Base-by-base conservation (phyloP, 2,113 vertebrate species). In the Pycnonotus jocosus region DNA sequence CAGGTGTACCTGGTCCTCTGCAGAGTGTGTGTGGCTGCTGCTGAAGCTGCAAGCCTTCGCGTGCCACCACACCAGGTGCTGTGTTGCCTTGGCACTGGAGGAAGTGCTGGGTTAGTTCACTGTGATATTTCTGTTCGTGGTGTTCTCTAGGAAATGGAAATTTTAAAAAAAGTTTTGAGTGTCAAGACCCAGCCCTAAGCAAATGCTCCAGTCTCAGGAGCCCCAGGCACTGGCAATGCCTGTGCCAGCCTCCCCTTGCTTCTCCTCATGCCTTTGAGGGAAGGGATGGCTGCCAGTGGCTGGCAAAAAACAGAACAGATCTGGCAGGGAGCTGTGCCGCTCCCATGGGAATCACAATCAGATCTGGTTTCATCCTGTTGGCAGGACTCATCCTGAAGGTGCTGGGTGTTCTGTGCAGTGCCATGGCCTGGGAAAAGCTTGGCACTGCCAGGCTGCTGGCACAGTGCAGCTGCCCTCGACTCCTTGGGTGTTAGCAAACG, bases 41-140 rank as follows among this genome's bases (percentile, higher is more conserved):
- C 73, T 1, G 1, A n/a, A 85, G 82, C 60, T 1, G 0, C 47
- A 25, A 22, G 28, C 5, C 37, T 61, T 38, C 1, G 17, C 1
- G 1, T 28, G 38, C 28, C 5, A 1, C 33, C 0, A 0, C 8
- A 7, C 40, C 3, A 6, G 25, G n/a, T 14, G 22, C 44, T 0
- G 2, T 3, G 48, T 15, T 80, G 47, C 74, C 22, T 53, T 7
- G 57, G 28, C 2, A 1, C 27, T 3, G 37, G 35, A 69, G 72
- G 89, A 93, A 86, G 7, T 2, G 1, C 42, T 30, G 69, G 12
- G 48, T 40, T 68, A 28, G n/a, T n/a, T 81, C 1, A 16, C 64
- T 7, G n/a, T 1, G 1, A 1, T n/a, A 14, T 77, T 70, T 79
- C 42, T 60, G 51, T 3, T 30, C 54, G 33, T 20, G 69, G 38